Percentiles rank a stretch among this genome's conserved stretches.
phyloP scores from a whole-genome alignment of 1,140 invertebrate species.

The Portunus trituberculatus region DNA sequence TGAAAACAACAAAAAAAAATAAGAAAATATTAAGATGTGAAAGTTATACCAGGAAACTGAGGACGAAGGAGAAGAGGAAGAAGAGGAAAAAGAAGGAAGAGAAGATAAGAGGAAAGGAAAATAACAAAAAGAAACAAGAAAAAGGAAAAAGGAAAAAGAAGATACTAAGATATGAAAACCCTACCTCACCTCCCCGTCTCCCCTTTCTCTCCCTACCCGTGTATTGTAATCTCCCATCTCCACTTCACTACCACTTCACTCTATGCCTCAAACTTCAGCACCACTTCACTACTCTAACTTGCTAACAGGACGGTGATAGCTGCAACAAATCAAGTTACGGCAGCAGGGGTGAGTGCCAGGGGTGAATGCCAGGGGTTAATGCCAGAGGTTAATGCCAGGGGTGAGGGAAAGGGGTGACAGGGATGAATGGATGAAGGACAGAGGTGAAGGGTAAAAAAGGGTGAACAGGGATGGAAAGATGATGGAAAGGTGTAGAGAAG shows the following conservation, averaged over 20 bases:
- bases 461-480: too few relatives aligned
- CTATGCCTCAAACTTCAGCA: not conserved
- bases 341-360: not conserved
- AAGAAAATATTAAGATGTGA: too few relatives aligned
- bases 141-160: too few relatives aligned
- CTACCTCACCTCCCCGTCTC: not conserved
- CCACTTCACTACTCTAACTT: not conserved
- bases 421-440: not conserved
- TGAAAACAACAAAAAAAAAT: too few relatives aligned
- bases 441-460: not conserved
- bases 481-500: too few relatives aligned
- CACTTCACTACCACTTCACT: not conserved
- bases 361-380: not conserved
- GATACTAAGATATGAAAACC: too few relatives aligned
- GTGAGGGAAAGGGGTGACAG: not conserved
- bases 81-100: not conserved
- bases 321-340: constrained; percentile 5
- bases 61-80: too few relatives aligned
- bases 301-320: not conserved
- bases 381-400: not conserved
- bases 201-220: not conserved
- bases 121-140: too few relatives aligned
- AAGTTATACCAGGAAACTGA: too few relatives aligned
- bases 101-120: not conserved
- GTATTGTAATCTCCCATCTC: not conserved